phyloP scores from a whole-genome alignment of 2,888 invertebrate species.

The Danaus chrysippus region DNA sequence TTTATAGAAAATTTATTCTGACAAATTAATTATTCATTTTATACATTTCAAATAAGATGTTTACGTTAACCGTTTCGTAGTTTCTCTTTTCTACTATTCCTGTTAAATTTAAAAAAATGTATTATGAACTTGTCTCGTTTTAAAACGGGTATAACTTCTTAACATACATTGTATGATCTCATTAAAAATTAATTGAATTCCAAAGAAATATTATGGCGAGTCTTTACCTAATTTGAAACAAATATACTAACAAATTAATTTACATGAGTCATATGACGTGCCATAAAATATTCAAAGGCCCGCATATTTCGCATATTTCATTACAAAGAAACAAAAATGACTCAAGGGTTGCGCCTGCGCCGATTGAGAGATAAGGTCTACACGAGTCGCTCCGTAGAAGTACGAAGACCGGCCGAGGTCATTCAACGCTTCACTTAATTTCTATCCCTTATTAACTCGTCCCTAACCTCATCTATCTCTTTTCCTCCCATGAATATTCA shows the following conservation, averaged over 20 bases:
- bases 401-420: constrained; percentile 64
- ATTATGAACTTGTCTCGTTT: too few species aligned
- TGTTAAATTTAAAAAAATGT: too few species aligned
- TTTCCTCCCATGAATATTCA: constrained; percentile 58
- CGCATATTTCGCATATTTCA: constrained; percentile 28
- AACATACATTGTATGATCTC: too few species aligned
- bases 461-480: constrained; percentile 41
- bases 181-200: too few species aligned
- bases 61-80: too few species aligned
- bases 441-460: constrained; percentile 60
- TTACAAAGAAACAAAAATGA: constrained; percentile 32
- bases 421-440: constrained; percentile 66
- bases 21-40: too few species aligned
- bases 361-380: constrained; percentile 63
- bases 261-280: constrained; percentile 7
- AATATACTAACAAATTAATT: not conserved
- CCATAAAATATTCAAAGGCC: constrained; percentile 16
- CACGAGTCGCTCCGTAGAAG: constrained; percentile 52
- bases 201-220: too few species aligned
- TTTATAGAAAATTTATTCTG: too few species aligned
- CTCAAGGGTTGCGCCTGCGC: constrained; percentile 61
- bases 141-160: too few species aligned
- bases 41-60: too few species aligned
- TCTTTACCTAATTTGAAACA: too few species aligned
- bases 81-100: too few species aligned